Base-by-base conservation (phyloP, 2,888 invertebrate species). In the Nemoura dubitans region DNA sequence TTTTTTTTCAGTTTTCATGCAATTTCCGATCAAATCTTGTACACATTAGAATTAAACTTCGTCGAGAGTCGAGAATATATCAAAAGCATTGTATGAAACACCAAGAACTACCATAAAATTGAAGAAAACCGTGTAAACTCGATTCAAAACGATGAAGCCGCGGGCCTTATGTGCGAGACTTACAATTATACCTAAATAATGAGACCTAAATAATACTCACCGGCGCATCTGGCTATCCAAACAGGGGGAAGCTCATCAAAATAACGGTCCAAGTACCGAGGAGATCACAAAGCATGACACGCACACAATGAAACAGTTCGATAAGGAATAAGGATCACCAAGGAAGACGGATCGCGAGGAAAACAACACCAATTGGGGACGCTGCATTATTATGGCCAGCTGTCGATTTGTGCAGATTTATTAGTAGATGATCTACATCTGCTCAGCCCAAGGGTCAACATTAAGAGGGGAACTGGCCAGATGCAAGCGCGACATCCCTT, bases 401-500 rank as follows among this genome's bases (percentile, higher is more conserved):
- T 59, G 59, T 59, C 59, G 59, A 59, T 59, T 59, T 59, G 59
- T 59, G 59, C 59, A 59, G 59, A 59, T 59, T 59, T 59, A 59
- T 21, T 10, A 59, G 59, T 59, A 59, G 59, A 21, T 59, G 59
- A 59, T 59, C 59, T 59, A 59, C 59, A 59, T 59, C 59, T 59
- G 59, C 16, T 21, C 59, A 59, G 59, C 59, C 21, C 21, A 59
- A 21, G 59, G 59, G 59, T 59, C 14, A 59, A 59, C 59, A 21
- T 10, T 59, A 16, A 59, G 36, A 10, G 36, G 36, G 36, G 5
- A 3, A 36, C 3, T 3, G 36, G 36, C 16, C 59, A 59, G 59
- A 59, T 59, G 59, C 21, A 59, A 21, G 59, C 3, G 36, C 36
- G 59, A 10, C 10, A 59, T 59, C 21, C 59, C 21, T 59, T 21